phyloP scores from a whole-genome alignment of 2,888 invertebrate genomes.

The Adela reaumurella region DNA sequence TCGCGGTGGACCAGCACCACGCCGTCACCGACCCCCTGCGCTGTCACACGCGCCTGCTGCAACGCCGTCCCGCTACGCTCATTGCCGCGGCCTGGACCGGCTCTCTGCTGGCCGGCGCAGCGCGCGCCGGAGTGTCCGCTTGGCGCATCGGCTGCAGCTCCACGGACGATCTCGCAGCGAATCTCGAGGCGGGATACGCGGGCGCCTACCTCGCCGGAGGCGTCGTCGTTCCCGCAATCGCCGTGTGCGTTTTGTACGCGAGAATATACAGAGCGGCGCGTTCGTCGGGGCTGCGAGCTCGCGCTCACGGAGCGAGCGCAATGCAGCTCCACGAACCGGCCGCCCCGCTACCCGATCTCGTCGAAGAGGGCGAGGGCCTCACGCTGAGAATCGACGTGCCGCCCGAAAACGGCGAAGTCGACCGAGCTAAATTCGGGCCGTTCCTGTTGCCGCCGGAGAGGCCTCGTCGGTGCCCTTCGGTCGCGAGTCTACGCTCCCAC shows the following conservation, averaged over 20 bases:
- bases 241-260: slow-evolving; percentile 70
- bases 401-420: slow-evolving; percentile 20
- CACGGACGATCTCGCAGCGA: slow-evolving; percentile 24
- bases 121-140: slow-evolving; percentile 31
- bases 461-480: slow-evolving; percentile 42
- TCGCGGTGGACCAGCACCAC: slow-evolving; percentile 53
- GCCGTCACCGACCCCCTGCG: slow-evolving; percentile 51
- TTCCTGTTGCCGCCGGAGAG: slow-evolving; percentile 38
- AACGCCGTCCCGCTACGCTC: slow-evolving; percentile 40
- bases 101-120: slow-evolving; percentile 32
- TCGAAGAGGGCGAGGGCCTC: slow-evolving; percentile 42
- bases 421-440: slow-evolving; percentile 36
- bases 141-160: slow-evolving; percentile 26
- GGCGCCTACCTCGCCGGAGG: slow-evolving; percentile 36
- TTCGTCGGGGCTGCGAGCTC: slow-evolving; percentile 57
- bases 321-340: slow-evolving; percentile 48
- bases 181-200: slow-evolving; percentile 34
- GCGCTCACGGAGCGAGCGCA: slow-evolving; percentile 47
- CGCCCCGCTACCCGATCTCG: slow-evolving; percentile 35
- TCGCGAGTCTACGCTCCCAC: slow-evolving; percentile 35
- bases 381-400: slow-evolving; percentile 41
- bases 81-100: slow-evolving; percentile 55
- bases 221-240: slow-evolving; percentile 46
- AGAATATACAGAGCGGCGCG: slow-evolving; percentile 74
- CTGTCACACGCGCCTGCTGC: slow-evolving; percentile 46